Evolutionary conservation across 2,113 vertebrate genomes (phyloP).

Genomic region (Pituophis catenifer): DNA sequence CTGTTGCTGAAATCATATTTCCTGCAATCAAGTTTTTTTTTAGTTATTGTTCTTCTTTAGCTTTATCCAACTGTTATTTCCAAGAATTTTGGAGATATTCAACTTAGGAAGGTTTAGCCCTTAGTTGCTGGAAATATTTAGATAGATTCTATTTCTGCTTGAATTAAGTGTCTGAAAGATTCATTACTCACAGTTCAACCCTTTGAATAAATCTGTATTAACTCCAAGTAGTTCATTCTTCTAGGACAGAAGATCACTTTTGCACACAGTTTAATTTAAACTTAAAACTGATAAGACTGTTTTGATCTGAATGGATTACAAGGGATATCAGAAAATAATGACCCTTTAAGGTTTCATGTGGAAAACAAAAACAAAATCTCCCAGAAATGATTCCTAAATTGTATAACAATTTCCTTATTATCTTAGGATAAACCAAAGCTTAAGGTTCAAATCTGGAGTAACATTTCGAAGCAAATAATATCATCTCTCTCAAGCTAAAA

Average conservation of each 20-base stretch:
- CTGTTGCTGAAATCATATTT: too few species aligned
- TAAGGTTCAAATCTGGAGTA: neutral
- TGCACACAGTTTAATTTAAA: slow-evolving; percentile 20
- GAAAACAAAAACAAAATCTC: neutral
- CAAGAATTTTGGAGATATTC: slow-evolving; percentile 44
- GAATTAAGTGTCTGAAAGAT: slow-evolving; percentile 58
- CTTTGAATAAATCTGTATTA: slow-evolving; percentile 41
- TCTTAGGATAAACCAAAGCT: neutral
- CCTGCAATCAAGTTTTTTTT: too few species aligned
- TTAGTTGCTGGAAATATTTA: slow-evolving; percentile 43
- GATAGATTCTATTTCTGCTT: slow-evolving; percentile 45
- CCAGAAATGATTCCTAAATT: neutral
- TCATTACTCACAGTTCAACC: slow-evolving; percentile 42
- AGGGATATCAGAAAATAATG: slow-evolving; percentile 27
- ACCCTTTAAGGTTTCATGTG: neutral
- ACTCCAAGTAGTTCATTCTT: slow-evolving; percentile 44
- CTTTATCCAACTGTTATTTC: neutral
- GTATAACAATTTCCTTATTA: neutral
- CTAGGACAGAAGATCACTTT: slow-evolving; percentile 35
- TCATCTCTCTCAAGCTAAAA: neutral
- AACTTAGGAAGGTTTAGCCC: slow-evolving; percentile 46
- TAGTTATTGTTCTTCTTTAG: neutral
- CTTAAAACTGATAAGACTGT: slow-evolving; percentile 21
- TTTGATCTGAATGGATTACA: neutral
- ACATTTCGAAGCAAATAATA: neutral